These are phyloP conservation scores for Myotis lucifugus DNA, from an alignment of 2,113 vertebrate species.

Conservation along the genomic window DNA sequence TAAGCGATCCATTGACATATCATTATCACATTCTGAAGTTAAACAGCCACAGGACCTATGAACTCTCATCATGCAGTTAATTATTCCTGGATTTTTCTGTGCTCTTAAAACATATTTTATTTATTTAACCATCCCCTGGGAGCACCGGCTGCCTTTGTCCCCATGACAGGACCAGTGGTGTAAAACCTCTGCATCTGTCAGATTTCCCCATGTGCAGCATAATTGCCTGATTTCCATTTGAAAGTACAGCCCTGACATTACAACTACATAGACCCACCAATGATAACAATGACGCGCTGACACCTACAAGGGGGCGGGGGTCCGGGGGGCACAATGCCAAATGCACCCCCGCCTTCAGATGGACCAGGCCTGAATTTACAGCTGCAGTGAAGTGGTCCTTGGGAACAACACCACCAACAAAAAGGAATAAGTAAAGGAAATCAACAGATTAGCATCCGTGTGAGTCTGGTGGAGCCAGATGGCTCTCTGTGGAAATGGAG, in stretches of 20 bases:
- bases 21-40: slow-evolving; percentile 78
- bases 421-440: slow-evolving; percentile 76
- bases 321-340: slow-evolving; percentile 67
- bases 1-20: slow-evolving; percentile 72
- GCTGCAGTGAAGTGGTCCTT: slow-evolving; percentile 83
- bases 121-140: slow-evolving; percentile 80
- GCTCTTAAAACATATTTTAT: slow-evolving; percentile 83
- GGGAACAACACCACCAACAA: slow-evolving; percentile 67
- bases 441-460: slow-evolving; percentile 83
- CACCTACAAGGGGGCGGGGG: slow-evolving; percentile 78
- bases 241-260: slow-evolving; percentile 86
- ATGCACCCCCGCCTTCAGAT: slow-evolving; percentile 73
- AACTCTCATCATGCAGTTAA: slow-evolving; percentile 82
- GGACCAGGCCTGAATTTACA: slow-evolving; percentile 82
- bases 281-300: slow-evolving; percentile 84
- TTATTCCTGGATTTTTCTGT: slow-evolving; percentile 77
- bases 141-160: slow-evolving; percentile 83
- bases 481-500: slow-evolving; percentile 80
- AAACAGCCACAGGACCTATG: slow-evolving; percentile 81
- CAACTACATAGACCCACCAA: slow-evolving; percentile 80
- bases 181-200: slow-evolving; percentile 86
- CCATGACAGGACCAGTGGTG: slow-evolving; percentile 82
- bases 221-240: slow-evolving; percentile 90
- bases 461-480: slow-evolving; percentile 85
- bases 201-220: slow-evolving; percentile 83